phyloP scores from a whole-genome alignment of 2,113 vertebrate genomes.

The Edolisoma coerulescens region DNA sequence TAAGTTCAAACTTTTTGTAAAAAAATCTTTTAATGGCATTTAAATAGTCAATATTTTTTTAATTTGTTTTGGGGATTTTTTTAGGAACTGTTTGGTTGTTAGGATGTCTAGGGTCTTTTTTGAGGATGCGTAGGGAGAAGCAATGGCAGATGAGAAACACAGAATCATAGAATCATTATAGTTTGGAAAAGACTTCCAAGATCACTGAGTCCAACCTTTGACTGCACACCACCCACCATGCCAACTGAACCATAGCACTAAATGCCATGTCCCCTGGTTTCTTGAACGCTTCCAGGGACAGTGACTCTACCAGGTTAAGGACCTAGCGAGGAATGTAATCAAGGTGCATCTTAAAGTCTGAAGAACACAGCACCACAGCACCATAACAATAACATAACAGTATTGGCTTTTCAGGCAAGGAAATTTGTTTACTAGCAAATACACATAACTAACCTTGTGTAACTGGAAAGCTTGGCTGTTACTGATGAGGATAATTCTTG shows the following conservation, averaged over 20 bases:
- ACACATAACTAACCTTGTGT: accelerated
- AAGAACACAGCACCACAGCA: not conserved
- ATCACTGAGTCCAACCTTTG: not conserved
- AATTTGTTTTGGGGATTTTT: accelerated
- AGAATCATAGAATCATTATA: not conserved
- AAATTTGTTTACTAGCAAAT: not conserved
- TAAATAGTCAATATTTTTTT: accelerated
- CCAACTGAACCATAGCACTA: not conserved
- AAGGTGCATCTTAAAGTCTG: not conserved
- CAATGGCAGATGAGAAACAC: not conserved
- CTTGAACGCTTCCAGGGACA: not conserved
- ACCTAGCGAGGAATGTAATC: not conserved
- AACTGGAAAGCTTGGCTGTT: not conserved
- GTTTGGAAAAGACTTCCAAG: not conserved
- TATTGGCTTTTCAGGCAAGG: not conserved
- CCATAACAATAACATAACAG: not conserved
- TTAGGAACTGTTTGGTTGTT: not conserved
- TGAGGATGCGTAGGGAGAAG: not conserved
- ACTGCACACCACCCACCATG: not conserved
- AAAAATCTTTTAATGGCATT: not conserved
- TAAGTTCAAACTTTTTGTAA: not conserved
- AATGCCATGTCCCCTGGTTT: not conserved
- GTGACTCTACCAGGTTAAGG: not conserved
- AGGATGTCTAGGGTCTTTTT: not conserved
- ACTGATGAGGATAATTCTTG: not conserved